A percentile compares a stretch with the other conserved stretches of the same genome.
These are phyloP conservation scores for Plecotus auritus DNA, from an alignment of 2,113 vertebrate genomes.

Conservation along the genomic window DNA sequence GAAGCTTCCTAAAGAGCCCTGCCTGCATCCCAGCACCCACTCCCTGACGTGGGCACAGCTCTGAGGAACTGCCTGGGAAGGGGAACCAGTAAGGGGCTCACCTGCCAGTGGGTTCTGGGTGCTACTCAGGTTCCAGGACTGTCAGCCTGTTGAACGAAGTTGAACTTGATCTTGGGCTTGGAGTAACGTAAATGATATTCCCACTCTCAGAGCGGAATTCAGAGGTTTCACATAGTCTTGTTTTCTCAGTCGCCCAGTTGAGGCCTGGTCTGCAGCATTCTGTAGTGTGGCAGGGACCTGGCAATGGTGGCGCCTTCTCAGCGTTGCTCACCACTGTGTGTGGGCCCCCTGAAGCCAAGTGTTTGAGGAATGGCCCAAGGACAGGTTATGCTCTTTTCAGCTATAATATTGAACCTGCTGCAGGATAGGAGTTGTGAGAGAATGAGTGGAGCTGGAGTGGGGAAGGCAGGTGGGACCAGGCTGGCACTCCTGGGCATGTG, in stretches of 20 bases:
- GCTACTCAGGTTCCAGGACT: background rate
- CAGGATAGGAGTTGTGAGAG: background rate
- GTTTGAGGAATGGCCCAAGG: background rate
- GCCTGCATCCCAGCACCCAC: background rate
- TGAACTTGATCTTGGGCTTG: background rate
- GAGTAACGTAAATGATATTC: background rate
- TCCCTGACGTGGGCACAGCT: background rate
- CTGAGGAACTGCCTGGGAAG: background rate
- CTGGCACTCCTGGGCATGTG: background rate
- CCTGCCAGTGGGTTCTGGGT: too few relatives aligned
- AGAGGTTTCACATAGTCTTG: too few relatives aligned
- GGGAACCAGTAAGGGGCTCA: background rate
- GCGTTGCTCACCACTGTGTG: accelerated
- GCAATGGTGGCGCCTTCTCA: background rate
- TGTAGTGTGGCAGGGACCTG: background rate
- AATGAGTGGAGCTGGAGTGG: background rate
- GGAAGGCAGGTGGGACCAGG: background rate
- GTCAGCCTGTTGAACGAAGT: background rate
- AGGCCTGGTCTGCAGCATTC: background rate
- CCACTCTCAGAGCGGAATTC: background rate
- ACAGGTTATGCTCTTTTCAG: background rate
- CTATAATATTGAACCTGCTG: background rate
- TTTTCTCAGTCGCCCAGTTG: background rate
- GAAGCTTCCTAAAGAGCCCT: background rate
- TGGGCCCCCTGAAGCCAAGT: background rate